phyloP scores from a whole-genome alignment of 2,888 invertebrate genomes.

The Kuschelorhynchus macadamiae region DNA sequence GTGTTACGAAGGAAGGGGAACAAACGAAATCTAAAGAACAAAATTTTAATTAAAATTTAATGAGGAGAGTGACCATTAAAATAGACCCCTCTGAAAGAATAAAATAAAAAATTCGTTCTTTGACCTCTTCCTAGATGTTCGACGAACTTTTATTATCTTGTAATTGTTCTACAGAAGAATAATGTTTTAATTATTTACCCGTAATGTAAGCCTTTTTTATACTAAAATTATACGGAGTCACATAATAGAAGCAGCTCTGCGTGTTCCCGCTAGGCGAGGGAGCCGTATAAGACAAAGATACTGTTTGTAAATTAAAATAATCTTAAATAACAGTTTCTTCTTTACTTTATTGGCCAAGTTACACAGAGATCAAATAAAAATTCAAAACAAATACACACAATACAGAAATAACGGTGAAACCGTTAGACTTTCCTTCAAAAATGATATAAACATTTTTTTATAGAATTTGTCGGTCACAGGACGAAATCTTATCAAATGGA shows the following conservation, averaged over 20 bases:
- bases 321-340: slow-evolving; percentile 19
- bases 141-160: slow-evolving; percentile 47
- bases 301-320: slow-evolving; percentile 24
- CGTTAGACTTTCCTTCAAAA: too few relatives aligned
- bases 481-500: too few relatives aligned
- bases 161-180: slow-evolving; percentile 45
- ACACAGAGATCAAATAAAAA: too few relatives aligned
- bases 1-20: slow-evolving; percentile 5
- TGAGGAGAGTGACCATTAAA: slow-evolving; percentile 26
- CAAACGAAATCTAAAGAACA: slow-evolving; percentile 15
- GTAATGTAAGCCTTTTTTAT: slow-evolving; percentile 34
- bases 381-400: too few relatives aligned
- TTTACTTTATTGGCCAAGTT: slow-evolving; percentile 29
- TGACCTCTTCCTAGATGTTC: slow-evolving; percentile 44
- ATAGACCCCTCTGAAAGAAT: slow-evolving; percentile 31
- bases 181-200: slow-evolving; percentile 45
- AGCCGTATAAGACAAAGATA: slow-evolving; percentile 24
- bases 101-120: slow-evolving; percentile 41
- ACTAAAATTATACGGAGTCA: slow-evolving; percentile 42
- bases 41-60: slow-evolving; percentile 40
- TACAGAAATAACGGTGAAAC: too few relatives aligned
- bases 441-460: too few relatives aligned
- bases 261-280: slow-evolving; percentile 34
- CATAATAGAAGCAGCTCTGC: slow-evolving; percentile 24
- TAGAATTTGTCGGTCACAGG: too few relatives aligned